These are phyloP conservation scores for Cryptus viduatorius DNA, from an alignment of 2,888 invertebrate genomes.

Conservation along the genomic window DNA sequence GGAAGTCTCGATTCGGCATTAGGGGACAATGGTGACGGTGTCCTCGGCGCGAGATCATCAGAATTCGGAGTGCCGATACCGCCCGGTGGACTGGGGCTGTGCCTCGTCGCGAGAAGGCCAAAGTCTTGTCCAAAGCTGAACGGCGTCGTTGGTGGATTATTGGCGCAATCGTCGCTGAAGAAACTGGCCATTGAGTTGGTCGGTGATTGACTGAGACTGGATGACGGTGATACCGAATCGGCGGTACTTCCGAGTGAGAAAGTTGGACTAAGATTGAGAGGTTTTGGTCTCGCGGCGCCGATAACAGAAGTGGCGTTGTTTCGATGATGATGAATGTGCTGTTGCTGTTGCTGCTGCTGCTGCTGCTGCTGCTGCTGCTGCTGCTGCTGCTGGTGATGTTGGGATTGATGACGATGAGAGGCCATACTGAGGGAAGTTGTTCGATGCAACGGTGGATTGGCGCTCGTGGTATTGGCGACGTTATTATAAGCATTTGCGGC, in stretches of 20 bases:
- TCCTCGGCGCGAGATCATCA: constrained; percentile 75
- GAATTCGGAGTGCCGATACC: constrained; percentile 62
- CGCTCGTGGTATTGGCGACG: constrained; percentile 38
- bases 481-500: constrained; percentile 19
- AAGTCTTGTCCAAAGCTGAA: constrained; percentile 82
- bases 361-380: constrained; percentile 62
- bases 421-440: constrained; percentile 79
- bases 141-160: constrained; percentile 80
- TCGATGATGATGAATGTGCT: constrained; percentile 66
- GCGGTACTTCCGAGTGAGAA: constrained; percentile 86
- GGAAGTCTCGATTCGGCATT: constrained; percentile 90
- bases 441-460: constrained; percentile 75
- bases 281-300: constrained; percentile 82
- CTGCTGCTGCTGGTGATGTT: constrained; percentile 62
- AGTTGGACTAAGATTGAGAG: constrained; percentile 83
- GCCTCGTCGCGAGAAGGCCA: constrained; percentile 83
- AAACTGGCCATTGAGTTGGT: constrained; percentile 88
- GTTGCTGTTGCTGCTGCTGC: constrained; percentile 60
- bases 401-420: constrained; percentile 75
- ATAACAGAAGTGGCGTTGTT: constrained; percentile 72
- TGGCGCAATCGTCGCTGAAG: constrained; percentile 86
- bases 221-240: constrained; percentile 88
- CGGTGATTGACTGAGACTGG: constrained; percentile 88
- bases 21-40: constrained; percentile 81
- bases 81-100: constrained; percentile 85